Conservation (phyloP, 37 sponge, comb jelly and placozoan genomes). For the Tethya wilhelma region DNA sequence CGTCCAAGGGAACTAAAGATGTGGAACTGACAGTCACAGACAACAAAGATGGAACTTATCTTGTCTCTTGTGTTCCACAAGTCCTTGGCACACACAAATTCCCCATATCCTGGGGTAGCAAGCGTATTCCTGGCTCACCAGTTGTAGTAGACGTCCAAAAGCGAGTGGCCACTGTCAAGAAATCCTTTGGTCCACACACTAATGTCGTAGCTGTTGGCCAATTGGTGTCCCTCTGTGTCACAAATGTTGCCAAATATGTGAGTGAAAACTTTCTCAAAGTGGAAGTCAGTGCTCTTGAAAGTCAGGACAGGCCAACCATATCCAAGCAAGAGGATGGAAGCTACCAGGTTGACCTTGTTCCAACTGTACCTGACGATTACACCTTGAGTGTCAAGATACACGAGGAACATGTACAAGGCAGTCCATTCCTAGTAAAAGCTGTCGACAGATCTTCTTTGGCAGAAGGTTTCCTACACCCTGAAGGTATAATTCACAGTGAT, state of each 20-base stretch:
- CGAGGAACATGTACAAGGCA: constrained; percentile 32
- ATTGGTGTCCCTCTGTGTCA: not conserved
- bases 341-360: not conserved
- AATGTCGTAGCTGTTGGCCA: constrained; percentile 18
- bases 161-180: constrained; percentile 16
- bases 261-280: not conserved
- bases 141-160: constrained; percentile 25
- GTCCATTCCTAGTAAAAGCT: constrained; percentile 67
- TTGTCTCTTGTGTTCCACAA: constrained; percentile 38
- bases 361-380: constrained; percentile 51
- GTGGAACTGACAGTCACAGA: constrained; percentile 20
- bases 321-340: not conserved
- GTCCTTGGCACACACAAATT: constrained; percentile 47
- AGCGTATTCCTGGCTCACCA: constrained; percentile 50
- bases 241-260: constrained; percentile 14
- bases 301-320: not conserved
- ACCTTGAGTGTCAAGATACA: constrained; percentile 22
- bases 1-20: constrained; percentile 14
- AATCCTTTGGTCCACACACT: not conserved
- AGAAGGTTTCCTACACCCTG: not conserved
- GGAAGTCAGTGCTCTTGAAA: not conserved
- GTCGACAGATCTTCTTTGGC: constrained; percentile 28
- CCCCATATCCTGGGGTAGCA: constrained; percentile 28
- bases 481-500: constrained; percentile 2
- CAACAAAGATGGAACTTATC: constrained; percentile 48